Evolutionary conservation across 2,797 vertebrate species (phyloP).

Genomic region (Catharus ustulatus): DNA sequence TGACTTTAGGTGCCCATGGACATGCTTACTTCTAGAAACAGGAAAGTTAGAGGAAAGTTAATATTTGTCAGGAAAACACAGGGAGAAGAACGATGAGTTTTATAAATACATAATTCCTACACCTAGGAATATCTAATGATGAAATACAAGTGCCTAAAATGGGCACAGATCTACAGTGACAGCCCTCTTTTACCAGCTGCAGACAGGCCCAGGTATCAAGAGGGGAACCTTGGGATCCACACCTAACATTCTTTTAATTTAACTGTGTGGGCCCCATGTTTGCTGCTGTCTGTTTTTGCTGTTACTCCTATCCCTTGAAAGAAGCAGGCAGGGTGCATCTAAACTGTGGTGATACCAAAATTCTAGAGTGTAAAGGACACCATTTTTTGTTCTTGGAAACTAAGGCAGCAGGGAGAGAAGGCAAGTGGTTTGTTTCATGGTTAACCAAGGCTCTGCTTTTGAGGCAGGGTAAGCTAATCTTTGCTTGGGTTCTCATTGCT

Average conservation of each 20-base stretch:
- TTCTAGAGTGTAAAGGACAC: background rate
- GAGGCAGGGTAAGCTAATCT: background rate
- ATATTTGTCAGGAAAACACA: background rate
- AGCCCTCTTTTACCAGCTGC: background rate
- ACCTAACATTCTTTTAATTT: background rate
- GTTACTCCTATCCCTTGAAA: background rate
- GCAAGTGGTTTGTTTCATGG: background rate
- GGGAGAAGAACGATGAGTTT: background rate
- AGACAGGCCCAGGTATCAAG: background rate
- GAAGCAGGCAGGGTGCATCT: background rate
- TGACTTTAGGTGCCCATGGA: background rate
- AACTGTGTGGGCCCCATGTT: background rate
- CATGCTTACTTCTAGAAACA: background rate
- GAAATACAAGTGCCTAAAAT: background rate
- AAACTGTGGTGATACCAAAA: background rate
- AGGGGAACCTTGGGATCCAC: background rate
- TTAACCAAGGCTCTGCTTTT: background rate
- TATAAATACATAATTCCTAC: background rate
- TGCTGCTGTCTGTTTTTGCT: background rate
- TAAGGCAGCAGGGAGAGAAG: background rate
- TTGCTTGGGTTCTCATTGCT: accelerated
- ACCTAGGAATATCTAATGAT: background rate
- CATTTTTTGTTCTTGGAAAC: background rate
- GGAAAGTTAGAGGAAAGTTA: background rate
- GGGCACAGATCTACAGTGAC: background rate